phyloP scores from a whole-genome alignment of 2,113 vertebrate species.

The Brachyhypopomus gauderio region DNA sequence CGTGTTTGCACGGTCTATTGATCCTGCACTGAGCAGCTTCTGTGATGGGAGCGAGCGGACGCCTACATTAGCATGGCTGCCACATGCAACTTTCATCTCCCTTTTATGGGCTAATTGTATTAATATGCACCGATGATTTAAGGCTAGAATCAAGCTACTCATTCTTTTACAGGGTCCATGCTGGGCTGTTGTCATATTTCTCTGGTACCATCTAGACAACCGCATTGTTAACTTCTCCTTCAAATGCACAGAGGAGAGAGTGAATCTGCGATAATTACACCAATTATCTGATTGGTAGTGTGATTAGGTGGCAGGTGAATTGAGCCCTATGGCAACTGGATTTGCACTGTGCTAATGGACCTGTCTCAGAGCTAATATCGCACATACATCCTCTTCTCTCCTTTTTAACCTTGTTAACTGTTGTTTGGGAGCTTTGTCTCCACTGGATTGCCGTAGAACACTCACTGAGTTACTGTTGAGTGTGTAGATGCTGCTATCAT shows the following conservation, averaged over 20 bases:
- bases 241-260: constrained; percentile 49
- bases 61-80: constrained; percentile 14
- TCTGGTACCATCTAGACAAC: constrained; percentile 59
- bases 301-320: constrained; percentile 51
- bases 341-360: constrained; percentile 12
- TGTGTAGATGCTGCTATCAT: not conserved
- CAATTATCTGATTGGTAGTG: constrained; percentile 64
- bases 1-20: not conserved
- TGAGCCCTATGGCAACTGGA: constrained; percentile 24
- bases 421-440: not conserved
- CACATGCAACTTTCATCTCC: constrained; percentile 15
- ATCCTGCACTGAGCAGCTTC: not conserved
- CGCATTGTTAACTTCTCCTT: constrained; percentile 63
- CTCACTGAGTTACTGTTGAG: not conserved
- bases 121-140: constrained; percentile 47
- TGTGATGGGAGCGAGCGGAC: constrained; percentile 32
- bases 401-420: not conserved
- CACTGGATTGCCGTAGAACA: not conserved
- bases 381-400: not conserved
- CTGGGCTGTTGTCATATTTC: constrained; percentile 52
- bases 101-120: constrained; percentile 44
- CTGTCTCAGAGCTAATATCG: not conserved
- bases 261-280: constrained; percentile 63
- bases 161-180: constrained; percentile 33
- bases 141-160: constrained; percentile 39